A percentile compares a stretch with the other conserved stretches of the same genome.
Evolutionary conservation across 2,113 vertebrate species (phyloP).

Genomic region (Megaceryle maxima): DNA sequence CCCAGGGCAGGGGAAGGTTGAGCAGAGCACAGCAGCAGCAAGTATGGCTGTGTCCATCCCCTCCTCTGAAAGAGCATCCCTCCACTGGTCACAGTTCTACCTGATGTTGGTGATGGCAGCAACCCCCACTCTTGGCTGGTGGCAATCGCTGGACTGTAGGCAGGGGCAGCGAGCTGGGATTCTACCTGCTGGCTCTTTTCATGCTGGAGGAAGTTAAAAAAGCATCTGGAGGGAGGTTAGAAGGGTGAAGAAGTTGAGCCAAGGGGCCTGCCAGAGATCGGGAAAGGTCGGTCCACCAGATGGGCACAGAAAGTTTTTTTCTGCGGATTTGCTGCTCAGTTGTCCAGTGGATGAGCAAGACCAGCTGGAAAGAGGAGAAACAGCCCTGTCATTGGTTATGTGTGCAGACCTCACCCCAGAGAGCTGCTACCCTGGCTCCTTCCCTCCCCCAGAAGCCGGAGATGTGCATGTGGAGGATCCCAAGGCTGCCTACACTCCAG

Average conservation of each 20-base stretch:
- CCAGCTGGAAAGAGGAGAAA: neutral
- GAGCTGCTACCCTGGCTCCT: neutral
- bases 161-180: neutral
- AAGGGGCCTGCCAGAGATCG: neutral
- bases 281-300: neutral
- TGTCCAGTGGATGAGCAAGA: neutral
- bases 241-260: neutral
- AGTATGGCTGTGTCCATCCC: neutral
- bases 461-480: neutral
- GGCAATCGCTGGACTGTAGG: rapidly evolving
- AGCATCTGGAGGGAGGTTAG: neutral
- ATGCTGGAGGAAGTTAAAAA: neutral
- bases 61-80: neutral
- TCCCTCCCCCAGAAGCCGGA: neutral
- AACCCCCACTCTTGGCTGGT: rapidly evolving
- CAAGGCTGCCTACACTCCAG: neutral
- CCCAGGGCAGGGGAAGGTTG: neutral
- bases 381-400: neutral
- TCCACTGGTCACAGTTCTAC: neutral
- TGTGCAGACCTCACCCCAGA: neutral
- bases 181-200: neutral
- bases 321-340: neutral
- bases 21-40: neutral
- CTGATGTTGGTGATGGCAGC: rapidly evolving
- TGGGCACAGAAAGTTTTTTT: neutral